phyloP scores from a whole-genome alignment of 2,113 vertebrate genomes.

The Ammodramus savannarum region DNA sequence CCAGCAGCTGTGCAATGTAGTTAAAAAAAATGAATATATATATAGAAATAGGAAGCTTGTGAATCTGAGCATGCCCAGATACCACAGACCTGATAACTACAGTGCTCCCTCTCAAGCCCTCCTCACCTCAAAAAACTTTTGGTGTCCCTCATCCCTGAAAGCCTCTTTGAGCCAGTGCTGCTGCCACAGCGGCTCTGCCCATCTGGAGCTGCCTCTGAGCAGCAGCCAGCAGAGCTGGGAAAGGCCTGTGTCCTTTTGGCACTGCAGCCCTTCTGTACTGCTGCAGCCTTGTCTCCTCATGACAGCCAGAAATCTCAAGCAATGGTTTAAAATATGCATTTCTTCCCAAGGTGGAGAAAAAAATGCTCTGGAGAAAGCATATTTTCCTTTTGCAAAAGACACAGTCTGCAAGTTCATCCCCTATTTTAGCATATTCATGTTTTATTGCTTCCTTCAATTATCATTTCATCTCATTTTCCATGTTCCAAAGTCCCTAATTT shows the following conservation, averaged over 20 bases:
- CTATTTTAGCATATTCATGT: background rate
- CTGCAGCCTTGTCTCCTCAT: background rate
- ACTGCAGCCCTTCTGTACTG: background rate
- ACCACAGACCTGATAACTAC: background rate
- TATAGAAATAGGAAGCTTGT: background rate
- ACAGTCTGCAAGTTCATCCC: background rate
- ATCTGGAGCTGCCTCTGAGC: background rate
- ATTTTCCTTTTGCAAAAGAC: background rate
- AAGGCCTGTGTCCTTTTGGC: background rate
- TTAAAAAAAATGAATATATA: background rate
- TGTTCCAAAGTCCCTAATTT: background rate
- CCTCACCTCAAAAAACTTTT: background rate
- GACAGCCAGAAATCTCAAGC: background rate
- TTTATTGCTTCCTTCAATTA: conserved; percentile 29
- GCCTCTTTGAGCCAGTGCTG: accelerated
- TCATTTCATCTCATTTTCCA: background rate
- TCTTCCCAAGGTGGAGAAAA: background rate
- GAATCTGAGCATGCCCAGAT: background rate
- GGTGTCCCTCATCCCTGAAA: background rate
- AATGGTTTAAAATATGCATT: background rate
- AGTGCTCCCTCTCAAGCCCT: background rate
- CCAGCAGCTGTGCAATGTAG: background rate
- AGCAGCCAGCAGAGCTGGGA: background rate
- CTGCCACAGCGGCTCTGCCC: background rate
- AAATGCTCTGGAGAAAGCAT: background rate